Conservation (phyloP, 2,797 vertebrate species). For the Passerculus sandwichensis region DNA sequence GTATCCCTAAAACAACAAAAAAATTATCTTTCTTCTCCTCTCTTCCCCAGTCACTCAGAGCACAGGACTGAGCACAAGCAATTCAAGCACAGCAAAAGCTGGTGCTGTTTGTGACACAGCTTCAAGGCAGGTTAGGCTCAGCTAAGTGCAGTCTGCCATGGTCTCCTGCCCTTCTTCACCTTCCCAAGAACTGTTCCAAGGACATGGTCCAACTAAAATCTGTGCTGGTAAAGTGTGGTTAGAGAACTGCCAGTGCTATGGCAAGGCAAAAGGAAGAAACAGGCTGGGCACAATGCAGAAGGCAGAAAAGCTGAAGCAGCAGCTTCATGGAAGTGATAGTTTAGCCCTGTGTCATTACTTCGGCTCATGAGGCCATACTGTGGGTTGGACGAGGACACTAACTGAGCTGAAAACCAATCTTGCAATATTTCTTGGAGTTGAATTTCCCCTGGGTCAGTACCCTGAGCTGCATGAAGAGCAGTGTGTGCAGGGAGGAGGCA, state of each 20-base stretch:
- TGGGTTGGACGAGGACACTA: background rate
- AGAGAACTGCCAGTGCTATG: background rate
- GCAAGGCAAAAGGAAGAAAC: background rate
- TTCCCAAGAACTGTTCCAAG: background rate
- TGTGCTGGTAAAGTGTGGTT: background rate
- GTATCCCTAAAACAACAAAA: background rate
- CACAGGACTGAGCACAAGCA: background rate
- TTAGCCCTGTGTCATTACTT: background rate
- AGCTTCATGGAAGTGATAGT: background rate
- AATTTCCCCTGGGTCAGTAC: background rate
- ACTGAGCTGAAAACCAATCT: background rate
- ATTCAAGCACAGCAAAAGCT: background rate
- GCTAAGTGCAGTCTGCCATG: background rate
- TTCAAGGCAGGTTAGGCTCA: background rate
- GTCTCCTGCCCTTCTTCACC: background rate
- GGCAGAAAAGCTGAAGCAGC: background rate
- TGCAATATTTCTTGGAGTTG: background rate
- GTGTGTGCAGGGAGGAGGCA: background rate
- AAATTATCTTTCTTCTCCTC: background rate
- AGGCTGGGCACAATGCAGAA: background rate
- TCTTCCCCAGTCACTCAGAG: background rate
- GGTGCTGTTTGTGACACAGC: background rate
- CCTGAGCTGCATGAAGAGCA: rapidly evolving
- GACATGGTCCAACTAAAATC: background rate
- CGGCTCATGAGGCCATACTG: background rate